Base-by-base conservation (phyloP, 2,797 vertebrate species). In the Hypotaenidia okinawae region DNA sequence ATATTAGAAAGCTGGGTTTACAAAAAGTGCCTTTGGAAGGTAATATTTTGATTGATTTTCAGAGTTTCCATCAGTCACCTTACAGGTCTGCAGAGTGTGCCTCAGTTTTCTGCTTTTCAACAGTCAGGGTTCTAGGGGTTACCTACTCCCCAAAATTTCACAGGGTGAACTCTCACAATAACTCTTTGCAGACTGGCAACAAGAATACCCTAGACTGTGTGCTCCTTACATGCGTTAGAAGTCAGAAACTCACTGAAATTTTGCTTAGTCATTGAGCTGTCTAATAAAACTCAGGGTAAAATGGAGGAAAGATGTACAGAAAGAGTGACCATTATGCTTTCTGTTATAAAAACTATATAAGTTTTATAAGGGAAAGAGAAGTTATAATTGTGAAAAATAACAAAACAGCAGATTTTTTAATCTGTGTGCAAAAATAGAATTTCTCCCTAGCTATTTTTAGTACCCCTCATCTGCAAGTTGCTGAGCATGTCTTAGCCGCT, bases 161-260 rank as follows among this genome's bases (percentile, higher is more conserved):
- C 59, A 57, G 7, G 5, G 16, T 13, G 4, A 43, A 19, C 13
- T 90, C 23, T 41, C 62, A 54, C 16, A 54, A 8, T 37, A 73
- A 9, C 9, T 76, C n/a, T 49, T 83, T 55, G 16, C 22, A 63
- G 45, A 6, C 30, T 62, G 21, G 9, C 15, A 55, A 22, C 23
- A 63, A 47, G 7, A 14, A 2, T 58, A 10, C 33, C 19, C 12
- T 17, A 7, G 3, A 76, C 51, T 37, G 4, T 15, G 17, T 63
- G 32, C 55, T 73, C 9, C 28, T 77, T 57, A 14, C 4, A 8
- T 8, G 3, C 0, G 0, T 54, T 51, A 5, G 13, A 52, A 66
- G 47, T 35, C 17, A 87, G 12, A 84, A 4, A 37, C 12, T 81
- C 10, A 16, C 16, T 35, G 24, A 91, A 55, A 69, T 77, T 89